phyloP scores from a whole-genome alignment of 2,797 vertebrate genomes.

The Gadopsis bispinosus region DNA sequence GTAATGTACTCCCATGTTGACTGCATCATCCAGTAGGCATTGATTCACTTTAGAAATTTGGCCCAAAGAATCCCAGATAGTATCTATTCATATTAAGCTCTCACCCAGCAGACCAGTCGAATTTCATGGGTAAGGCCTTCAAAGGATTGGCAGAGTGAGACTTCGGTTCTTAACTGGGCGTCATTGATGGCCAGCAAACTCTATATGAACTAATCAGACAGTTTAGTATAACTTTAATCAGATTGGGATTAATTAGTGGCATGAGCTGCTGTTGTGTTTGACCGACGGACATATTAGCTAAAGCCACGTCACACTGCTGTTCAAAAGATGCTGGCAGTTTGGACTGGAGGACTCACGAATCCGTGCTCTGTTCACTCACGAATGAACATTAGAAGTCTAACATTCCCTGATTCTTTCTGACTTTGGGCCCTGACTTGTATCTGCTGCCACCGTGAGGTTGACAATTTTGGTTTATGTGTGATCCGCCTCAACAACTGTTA shows the following conservation, averaged over 20 bases:
- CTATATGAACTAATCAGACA: neutral
- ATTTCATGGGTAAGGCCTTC: neutral
- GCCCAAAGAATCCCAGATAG: neutral
- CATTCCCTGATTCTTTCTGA: neutral
- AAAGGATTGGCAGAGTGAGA: neutral
- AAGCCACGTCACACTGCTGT: neutral
- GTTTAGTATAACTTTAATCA: neutral
- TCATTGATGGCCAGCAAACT: conserved; percentile 2
- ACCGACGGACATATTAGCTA: neutral
- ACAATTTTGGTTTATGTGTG: too few species aligned
- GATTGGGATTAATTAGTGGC: conserved; percentile 3
- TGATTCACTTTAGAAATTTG: neutral
- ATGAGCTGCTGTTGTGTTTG: neutral
- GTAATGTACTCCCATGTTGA: too few species aligned
- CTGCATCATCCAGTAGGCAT: too few species aligned
- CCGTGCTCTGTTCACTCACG: neutral
- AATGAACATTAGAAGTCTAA: neutral
- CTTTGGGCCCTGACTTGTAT: too few species aligned
- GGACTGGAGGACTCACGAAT: neutral
- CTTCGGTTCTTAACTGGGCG: neutral
- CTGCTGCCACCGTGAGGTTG: neutral
- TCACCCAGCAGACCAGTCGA: neutral
- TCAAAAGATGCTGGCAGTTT: neutral
- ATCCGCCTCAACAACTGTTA: too few species aligned
- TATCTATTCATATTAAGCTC: neutral